Conservation (phyloP, 2,113 vertebrate species). For the Reinhardtius hippoglossoides region DNA sequence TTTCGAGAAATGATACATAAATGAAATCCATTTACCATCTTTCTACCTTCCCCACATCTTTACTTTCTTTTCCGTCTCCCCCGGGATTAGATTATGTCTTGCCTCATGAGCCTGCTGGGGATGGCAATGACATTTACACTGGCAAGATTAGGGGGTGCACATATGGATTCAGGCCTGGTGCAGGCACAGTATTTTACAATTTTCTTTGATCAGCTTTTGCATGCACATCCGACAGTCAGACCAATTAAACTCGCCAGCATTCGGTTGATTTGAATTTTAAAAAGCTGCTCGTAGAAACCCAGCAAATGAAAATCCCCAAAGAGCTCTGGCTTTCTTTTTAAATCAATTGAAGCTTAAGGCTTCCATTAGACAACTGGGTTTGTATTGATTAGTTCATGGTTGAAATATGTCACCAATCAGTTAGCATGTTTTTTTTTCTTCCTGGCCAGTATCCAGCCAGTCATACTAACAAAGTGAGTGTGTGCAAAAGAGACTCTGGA, state of each 20-base stretch:
- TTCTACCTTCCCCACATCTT: conserved; percentile 17
- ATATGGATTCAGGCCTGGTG: conserved; percentile 22
- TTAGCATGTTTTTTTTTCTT: not conserved
- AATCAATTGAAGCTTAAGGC: not conserved
- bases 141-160: conserved; percentile 30
- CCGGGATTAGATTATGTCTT: conserved; percentile 58
- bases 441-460: too few relatives aligned
- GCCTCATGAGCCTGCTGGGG: conserved; percentile 1
- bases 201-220: not conserved
- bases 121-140: conserved; percentile 43
- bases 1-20: too few relatives aligned
- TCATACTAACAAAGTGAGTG: too few relatives aligned
- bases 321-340: not conserved
- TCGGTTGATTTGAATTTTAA: too few relatives aligned
- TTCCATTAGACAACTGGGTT: conserved; percentile 14
- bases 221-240: not conserved
- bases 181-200: not conserved
- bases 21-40: not conserved
- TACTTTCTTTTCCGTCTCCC: conserved; percentile 34
- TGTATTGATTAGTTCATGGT: conserved; percentile 9
- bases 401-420: conserved; percentile 9
- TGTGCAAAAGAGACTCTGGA: too few relatives aligned
- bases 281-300: not conserved
- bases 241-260: too few relatives aligned
- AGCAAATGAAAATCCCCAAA: not conserved